Conservation (phyloP, 2,797 vertebrate genomes). For the Chiropotes sagulatus region DNA sequence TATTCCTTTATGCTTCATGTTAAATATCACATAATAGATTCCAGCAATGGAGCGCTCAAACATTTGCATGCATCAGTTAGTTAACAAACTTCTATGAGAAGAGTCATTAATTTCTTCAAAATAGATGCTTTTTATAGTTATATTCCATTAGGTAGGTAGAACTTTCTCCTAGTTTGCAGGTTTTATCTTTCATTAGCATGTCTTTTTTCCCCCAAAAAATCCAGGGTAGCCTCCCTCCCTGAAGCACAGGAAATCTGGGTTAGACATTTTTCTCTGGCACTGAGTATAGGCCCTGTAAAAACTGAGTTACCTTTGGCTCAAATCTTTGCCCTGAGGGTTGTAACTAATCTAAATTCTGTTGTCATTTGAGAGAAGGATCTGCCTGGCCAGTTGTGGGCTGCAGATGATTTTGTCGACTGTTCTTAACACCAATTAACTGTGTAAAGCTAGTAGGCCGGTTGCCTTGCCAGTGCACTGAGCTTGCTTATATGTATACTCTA, state of each 20-base stretch:
- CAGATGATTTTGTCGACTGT: neutral
- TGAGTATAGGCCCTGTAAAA: neutral
- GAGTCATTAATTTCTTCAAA: constrained; percentile 33
- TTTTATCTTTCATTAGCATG: neutral
- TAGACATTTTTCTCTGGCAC: neutral
- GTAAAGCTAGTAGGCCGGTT: neutral
- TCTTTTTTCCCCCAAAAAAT: neutral
- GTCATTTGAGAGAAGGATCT: neutral
- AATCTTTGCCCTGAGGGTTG: neutral
- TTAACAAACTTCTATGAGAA: constrained; percentile 31
- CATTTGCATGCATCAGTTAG: neutral
- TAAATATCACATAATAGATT: neutral
- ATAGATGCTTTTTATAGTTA: constrained; percentile 44
- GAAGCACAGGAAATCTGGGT: neutral
- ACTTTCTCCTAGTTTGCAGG: neutral
- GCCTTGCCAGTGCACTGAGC: neutral
- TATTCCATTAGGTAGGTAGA: neutral
- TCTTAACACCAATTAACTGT: neutral
- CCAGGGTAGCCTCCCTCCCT: neutral
- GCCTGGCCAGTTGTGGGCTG: neutral
- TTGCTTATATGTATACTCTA: neutral
- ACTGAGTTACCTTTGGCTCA: neutral
- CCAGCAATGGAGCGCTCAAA: neutral
- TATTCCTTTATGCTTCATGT: neutral
- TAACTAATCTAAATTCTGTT: neutral